Evolutionary conservation across 1,140 invertebrate species (phyloP), one percentile per base, ranked within the genome.

Genomic region (Drosophila mayri): DNA sequence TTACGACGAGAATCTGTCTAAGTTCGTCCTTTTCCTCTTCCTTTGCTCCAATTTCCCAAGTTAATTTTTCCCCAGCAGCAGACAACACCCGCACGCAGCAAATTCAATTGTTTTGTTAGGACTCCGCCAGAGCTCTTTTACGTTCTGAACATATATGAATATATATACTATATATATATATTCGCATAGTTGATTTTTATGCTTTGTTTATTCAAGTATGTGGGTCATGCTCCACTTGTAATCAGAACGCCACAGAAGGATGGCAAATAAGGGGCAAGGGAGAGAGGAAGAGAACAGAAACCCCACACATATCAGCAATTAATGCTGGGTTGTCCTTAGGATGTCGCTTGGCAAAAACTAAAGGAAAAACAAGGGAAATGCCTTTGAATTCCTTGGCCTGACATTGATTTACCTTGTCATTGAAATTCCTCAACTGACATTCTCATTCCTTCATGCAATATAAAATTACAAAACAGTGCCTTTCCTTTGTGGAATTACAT

Each of bases 221-320:
- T 78, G 67, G 76, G 76, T 78, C 76, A 78, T 78, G 76, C 76
- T 71, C 76, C 58, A 78, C 40, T 78, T 78, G 58, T 38, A 71
- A 59, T 54, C 30, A 30, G 41, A 22, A 20, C 50, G 37, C 35
- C 47, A 20, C 16, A 71, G 18, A 20, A 38, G 4, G 44, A 40
- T 37, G 20, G 40, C 52, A 59, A 10, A 18, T 3, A 11, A 11
- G 25, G 1, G 25, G 7, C 28, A 30, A 30, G 28, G 4, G 28
- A 30, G 8, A 12, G 8, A 30, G 8, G 10, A 5, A 16, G 14
- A 3, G n/a, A 20, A 2, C 4, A 10, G 18, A 18, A 30, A 30
- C 25, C 46, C 46, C 46, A 3, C 43, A 37, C 37, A 47, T 37
- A 71, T 18, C 49, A 40, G 49, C 68, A 72, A 72, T 73, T 73